Percentiles rank a stretch among this genome's conserved stretches.
Evolutionary conservation across 2,888 invertebrate species (phyloP).

Genomic region (Iphiclides podalirius): DNA sequence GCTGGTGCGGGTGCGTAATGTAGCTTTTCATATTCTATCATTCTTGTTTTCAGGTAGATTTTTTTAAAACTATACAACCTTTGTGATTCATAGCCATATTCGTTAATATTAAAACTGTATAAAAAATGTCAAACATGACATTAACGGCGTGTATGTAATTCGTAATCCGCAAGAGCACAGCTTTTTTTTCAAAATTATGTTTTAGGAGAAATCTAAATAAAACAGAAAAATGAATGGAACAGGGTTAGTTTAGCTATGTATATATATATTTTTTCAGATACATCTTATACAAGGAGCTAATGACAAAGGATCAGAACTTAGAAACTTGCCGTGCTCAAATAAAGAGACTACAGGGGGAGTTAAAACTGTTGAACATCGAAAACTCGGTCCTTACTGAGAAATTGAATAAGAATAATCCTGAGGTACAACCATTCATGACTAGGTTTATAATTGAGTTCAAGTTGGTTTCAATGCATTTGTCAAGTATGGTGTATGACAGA

Average conservation of each 20-base stretch:
- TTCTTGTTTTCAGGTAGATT: too few species aligned
- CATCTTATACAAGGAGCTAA: conserved; percentile 82
- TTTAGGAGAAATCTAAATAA: conserved; percentile 22
- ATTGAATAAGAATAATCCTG: conserved; percentile 59
- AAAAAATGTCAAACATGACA: too few species aligned
- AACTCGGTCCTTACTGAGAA: conserved; percentile 80
- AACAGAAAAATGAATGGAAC: conserved; percentile 41
- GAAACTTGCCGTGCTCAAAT: conserved; percentile 82
- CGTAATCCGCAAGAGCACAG: too few species aligned
- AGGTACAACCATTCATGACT: conserved; percentile 40
- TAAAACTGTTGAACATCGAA: conserved; percentile 82
- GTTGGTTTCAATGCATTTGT: not conserved
- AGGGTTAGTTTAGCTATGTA: conserved; percentile 40
- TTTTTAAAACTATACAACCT: too few species aligned
- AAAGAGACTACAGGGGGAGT: conserved; percentile 81
- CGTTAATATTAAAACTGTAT: too few species aligned
- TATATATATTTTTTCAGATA: conserved; percentile 64
- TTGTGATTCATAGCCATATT: too few species aligned
- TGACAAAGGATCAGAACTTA: conserved; percentile 82
- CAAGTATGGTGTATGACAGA: too few species aligned
- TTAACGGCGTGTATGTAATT: too few species aligned
- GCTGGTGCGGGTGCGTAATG: too few species aligned
- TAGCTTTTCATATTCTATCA: too few species aligned
- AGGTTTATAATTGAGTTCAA: not conserved
- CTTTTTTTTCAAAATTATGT: conserved; percentile 4